Evolutionary conservation across 2,113 vertebrate genomes (phyloP), one percentile per base, ranked within the genome.

Genomic region (Tragelaphus scriptus): DNA sequence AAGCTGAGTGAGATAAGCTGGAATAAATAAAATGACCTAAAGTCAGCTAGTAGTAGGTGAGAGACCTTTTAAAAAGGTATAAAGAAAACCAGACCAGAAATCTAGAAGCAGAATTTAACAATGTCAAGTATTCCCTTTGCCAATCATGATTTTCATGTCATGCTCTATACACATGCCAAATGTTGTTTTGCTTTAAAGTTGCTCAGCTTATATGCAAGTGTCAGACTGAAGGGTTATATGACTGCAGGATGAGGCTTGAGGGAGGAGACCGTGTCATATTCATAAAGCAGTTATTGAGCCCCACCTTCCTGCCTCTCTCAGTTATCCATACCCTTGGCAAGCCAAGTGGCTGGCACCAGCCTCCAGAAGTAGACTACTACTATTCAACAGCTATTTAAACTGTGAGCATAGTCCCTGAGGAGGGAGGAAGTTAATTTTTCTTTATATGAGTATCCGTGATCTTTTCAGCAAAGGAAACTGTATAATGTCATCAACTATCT

Each of bases 51-150:
- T 40, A 17, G 11, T 90, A 79, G 32, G 44, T 84, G 85, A 93
- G 36, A 91, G 26, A 14, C 3, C 17, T 75, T 68, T 68, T 9
- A 59, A 21, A 88, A 91, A 88, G 28, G 9, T 30, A 30, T 85
- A 68, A 79, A 85, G 56, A 80, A 96, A 96, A 85, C 5, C 49
- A 94, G 23, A 49, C 2, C 32, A 68, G 56, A 94, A 91, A 68
- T 85, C 56, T 47, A 85, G 77, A 94, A 88, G 49, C 40, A 91
- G 84, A 94, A 92, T 94, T 84, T 84, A 85, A 85, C 94, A 44
- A 68, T 61, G 49, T 84, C 26, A 56, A 77, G 8, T 55, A 84
- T 17, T 93, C 81, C 25, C 14, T 93, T 93, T 88, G 12, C 56
- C 13, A 23, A 36, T 84, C 49, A 58, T 84, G 36, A 63, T 84